A percentile compares a stretch with the other conserved stretches of the same genome.
Conservation (phyloP, 2,113 vertebrate genomes). For the Genyomyrus donnyi region DNA sequence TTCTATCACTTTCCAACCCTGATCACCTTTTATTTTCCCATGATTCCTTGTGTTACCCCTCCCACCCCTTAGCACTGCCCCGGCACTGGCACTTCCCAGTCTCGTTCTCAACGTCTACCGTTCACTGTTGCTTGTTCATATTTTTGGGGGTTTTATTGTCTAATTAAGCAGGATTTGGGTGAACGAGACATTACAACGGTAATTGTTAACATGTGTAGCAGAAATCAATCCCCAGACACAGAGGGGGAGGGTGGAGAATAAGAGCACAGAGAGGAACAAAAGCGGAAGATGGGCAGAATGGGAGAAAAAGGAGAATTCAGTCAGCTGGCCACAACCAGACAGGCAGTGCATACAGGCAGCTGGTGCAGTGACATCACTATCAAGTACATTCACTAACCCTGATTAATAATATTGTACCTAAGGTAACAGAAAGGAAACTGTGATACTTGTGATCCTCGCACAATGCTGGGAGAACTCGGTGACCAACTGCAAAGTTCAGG, state of each 20-base stretch:
- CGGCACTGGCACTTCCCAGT: not conserved
- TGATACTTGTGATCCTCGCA: not conserved
- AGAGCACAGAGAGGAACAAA: not conserved
- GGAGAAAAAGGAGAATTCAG: not conserved
- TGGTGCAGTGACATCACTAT: not conserved
- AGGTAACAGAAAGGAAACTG: not conserved
- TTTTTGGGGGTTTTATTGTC: slow-evolving; percentile 41
- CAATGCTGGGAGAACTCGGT: not conserved
- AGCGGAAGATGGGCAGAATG: not conserved
- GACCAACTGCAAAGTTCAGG: not conserved
- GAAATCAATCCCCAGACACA: slow-evolving; percentile 25
- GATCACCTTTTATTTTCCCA: not conserved
- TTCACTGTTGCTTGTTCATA: slow-evolving; percentile 19
- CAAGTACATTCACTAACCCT: not conserved
- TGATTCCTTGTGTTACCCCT: not conserved
- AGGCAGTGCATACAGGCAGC: not conserved
- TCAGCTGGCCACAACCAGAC: not conserved
- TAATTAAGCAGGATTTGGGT: slow-evolving; percentile 58
- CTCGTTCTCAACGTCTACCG: slow-evolving; percentile 27
- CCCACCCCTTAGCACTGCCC: not conserved
- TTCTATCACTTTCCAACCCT: not conserved
- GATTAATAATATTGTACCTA: not conserved
- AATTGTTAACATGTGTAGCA: slow-evolving; percentile 60
- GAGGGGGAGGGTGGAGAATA: not conserved
- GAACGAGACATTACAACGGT: slow-evolving; percentile 45